Conservation (phyloP, 2,797 vertebrate genomes). For the Nannoperca australis region DNA sequence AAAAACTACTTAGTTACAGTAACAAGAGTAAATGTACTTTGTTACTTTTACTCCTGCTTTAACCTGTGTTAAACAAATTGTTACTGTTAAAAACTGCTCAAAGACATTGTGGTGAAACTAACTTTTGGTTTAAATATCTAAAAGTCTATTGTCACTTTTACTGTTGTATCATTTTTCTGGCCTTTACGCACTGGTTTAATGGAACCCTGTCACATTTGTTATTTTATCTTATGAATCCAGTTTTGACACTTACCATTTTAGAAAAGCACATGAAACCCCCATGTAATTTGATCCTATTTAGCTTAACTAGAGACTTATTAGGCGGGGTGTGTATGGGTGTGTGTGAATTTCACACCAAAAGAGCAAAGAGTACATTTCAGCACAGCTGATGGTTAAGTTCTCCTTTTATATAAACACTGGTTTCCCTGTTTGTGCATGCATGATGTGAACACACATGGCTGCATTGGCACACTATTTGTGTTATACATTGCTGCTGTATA, state of each 20-base stretch:
- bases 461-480: neutral
- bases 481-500: neutral
- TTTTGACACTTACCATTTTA: neutral
- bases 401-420: neutral
- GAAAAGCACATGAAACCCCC: neutral
- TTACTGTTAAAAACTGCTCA: neutral
- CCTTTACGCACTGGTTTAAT: neutral
- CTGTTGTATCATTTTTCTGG: neutral
- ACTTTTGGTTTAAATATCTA: neutral
- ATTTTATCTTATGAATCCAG: neutral
- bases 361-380: neutral
- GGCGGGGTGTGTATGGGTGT: neutral
- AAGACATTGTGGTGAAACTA: neutral
- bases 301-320: neutral
- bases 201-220: neutral
- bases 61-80: neutral
- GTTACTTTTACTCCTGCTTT: no score
- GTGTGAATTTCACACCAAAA: neutral
- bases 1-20: no score
- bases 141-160: neutral
- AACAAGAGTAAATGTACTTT: no score
- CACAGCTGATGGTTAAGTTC: neutral
- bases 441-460: neutral
- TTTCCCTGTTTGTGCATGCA: neutral
- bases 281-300: neutral